Percentiles rank a stretch among this genome's conserved stretches.
Evolutionary conservation across 2,888 invertebrate genomes (phyloP).

Genomic region (Cylloceria caligata): DNA sequence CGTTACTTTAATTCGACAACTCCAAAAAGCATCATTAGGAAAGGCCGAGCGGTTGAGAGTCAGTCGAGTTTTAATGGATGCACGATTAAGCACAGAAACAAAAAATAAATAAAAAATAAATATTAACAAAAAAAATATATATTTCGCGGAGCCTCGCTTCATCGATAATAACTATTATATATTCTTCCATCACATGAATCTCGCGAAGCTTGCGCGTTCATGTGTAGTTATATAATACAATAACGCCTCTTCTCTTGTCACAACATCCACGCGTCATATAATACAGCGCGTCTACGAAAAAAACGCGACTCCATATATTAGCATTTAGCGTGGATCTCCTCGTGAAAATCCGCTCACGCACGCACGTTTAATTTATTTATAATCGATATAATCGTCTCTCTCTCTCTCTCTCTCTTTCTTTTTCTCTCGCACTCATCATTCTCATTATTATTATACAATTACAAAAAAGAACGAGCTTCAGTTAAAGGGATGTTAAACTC

Average conservation of each 20-base stretch:
- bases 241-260: conserved; percentile 47
- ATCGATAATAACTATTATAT: conserved; percentile 40
- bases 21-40: conserved; percentile 68
- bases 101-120: conserved; percentile 31
- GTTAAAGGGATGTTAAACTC: background rate
- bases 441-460: conserved; percentile 54
- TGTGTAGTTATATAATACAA: conserved; percentile 59
- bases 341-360: conserved; percentile 4
- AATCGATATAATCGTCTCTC: conserved; percentile 15
- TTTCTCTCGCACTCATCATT: background rate
- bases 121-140: conserved; percentile 30
- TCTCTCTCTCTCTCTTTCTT: background rate
- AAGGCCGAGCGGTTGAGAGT: conserved; percentile 68
- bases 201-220: conserved; percentile 58
- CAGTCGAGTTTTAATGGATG: conserved; percentile 68
- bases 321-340: conserved; percentile 25
- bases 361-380: conserved; percentile 17
- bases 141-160: conserved; percentile 35
- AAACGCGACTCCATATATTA: conserved; percentile 40
- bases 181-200: conserved; percentile 58
- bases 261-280: conserved; percentile 47
- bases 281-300: conserved; percentile 47
- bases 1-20: conserved; percentile 65
- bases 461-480: conserved; percentile 46
- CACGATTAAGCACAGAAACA: conserved; percentile 69